Evolutionary conservation across 1,140 invertebrate species (phyloP), one percentile per base, ranked within the genome.

Genomic region (Drosophila aff.): DNA sequence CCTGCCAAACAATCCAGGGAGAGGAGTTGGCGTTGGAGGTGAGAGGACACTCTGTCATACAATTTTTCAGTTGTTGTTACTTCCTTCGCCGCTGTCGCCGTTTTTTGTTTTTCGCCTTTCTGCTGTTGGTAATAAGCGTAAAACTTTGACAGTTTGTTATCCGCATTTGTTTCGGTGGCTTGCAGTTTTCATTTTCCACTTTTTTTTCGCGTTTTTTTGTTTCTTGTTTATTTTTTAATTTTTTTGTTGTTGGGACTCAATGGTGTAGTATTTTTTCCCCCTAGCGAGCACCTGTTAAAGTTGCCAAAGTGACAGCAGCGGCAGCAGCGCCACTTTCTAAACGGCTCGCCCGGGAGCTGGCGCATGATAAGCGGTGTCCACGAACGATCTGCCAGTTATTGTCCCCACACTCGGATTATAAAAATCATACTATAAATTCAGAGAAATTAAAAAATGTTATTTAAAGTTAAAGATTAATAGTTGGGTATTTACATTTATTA

Each of bases 111-210:
- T 63, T 59, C 44, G 63, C 66, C 43, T 23, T 40, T 5, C 50
- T 69, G 72, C 53, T 76, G 60, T 68, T 75, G 77, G 84, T 89
- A 87, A 87, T 87, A 87, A 87, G 84, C 84, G 84, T 79, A 81
- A 65, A 87, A 87, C 84, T 89, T 89, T 89, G 84, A 89, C 84
- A 89, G 85, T 89, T 89, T 89, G 84, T 89, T 89, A 89, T 89
- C 84, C 84, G 78, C 69, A 90, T 84, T 89, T 87, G 79, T 79
- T 82, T 69, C 53, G 47, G 43, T 77, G 83, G 69, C 74, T 83
- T 83, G 76, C 63, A 76, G 64, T 68, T 77, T 68, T 77, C 64
- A 67, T 77, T 44, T 76, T 26, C 43, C 41, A 41, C 4, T 41
- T 57, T 75, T 44, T 41, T 41, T 31, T 15, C 1, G 11, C 13